Percentiles rank a stretch among this genome's conserved stretches.
phyloP scores from a whole-genome alignment of 2,797 vertebrate genomes.

The Acropternis orthonyx region DNA sequence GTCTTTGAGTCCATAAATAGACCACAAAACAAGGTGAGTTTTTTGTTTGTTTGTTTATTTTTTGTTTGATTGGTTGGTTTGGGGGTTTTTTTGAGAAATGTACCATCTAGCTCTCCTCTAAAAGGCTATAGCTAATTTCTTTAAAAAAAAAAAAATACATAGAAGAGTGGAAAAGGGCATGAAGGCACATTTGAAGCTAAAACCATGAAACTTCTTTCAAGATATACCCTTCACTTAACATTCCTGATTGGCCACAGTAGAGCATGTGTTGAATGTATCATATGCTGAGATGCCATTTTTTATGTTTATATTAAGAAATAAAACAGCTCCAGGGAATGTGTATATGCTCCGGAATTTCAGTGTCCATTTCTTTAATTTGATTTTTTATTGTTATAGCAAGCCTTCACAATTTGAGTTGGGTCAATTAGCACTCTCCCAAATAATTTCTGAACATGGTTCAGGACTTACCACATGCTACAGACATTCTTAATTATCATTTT shows the following conservation, averaged over 20 bases:
- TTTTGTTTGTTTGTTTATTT: too few species aligned
- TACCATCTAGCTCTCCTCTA: background rate
- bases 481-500: background rate
- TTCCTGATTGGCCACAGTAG: background rate
- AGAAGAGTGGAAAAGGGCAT: background rate
- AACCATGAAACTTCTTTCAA: background rate
- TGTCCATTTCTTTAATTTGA: background rate
- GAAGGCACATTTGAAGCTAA: background rate
- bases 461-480: background rate
- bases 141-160: background rate
- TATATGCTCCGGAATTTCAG: background rate
- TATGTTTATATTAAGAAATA: background rate
- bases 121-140: background rate
- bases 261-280: background rate
- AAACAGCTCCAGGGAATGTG: background rate
- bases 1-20: background rate
- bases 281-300: background rate
- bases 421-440: background rate
- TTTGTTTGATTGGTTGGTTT: too few species aligned
- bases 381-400: background rate
- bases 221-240: background rate
- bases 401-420: background rate
- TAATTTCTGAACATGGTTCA: background rate
- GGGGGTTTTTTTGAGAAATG: background rate
- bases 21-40: background rate